Evolutionary conservation across 2,888 invertebrate species (phyloP), one percentile per base, ranked within the genome.

Genomic region (Mesorhabditis spiculigera): DNA sequence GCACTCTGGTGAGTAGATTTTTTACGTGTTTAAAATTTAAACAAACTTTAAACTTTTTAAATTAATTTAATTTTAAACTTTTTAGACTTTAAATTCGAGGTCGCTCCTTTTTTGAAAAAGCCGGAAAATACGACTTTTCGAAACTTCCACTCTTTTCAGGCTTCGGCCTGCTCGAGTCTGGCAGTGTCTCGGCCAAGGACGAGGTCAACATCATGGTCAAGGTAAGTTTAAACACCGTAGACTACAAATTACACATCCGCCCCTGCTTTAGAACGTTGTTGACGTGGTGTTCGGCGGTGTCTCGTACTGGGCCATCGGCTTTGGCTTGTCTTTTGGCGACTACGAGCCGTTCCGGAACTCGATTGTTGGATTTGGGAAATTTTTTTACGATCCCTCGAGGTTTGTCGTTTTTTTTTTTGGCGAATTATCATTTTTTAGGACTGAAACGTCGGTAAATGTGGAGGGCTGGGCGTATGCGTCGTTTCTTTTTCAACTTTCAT

Each of bases 241-340:
- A 13, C 8, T 50, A 10, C n/a, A n/a, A 50, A 50, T 50, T n/a
- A 50, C 10, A 50, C n/a, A 10, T 50, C 8, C 58, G n/a, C 58
- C n/a, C n/a, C n/a, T 50, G 10, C n/a, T 50, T 50, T 50, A 50
- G 87, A 91, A 94, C 0, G 80, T 80, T 64, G 78, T 83, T 28
- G 95, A 95, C 82, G 93, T 95, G 67, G 92, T 93, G 0, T 89
- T 95, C 41, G 95, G 95, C 4, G 95, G 93, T 72, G 87, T 93
- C 13, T 93, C 94, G 0, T 95, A 95, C 87, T 96, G 95, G 95
- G 90, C 93, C 58, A 93, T 95, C 86, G 95, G 95, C 0, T 95
- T 92, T 87, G 94, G 93, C 0, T 90, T 95, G 87, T 50, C 73
- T 13, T 80, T 77, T 71, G 80, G 80, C 8, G 77, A 78, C 45